These are phyloP conservation scores for Portunus trituberculatus DNA, from an alignment of 1,140 invertebrate species.

Conservation along the genomic window DNA sequence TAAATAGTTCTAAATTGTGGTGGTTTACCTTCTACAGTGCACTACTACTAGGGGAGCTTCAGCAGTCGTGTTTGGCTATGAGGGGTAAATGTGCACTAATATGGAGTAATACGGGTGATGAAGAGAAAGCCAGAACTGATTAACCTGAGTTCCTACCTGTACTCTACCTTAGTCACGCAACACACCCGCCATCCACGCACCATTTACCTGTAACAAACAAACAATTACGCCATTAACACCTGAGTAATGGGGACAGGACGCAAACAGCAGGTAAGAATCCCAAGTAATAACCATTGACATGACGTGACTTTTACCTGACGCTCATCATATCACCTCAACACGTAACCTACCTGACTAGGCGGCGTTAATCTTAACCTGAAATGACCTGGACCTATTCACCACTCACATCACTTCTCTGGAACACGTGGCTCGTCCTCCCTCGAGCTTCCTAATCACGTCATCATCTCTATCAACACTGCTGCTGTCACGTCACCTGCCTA, in stretches of 20 bases:
- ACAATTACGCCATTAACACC: neutral
- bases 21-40: neutral
- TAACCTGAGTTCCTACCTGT: neutral
- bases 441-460: neutral
- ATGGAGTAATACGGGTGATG: neutral
- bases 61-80: neutral
- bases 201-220: conserved; percentile 23
- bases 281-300: neutral
- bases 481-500: neutral
- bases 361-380: neutral
- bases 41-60: neutral
- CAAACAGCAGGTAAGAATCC: neutral
- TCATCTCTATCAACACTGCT: neutral
- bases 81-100: neutral
- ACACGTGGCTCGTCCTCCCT: neutral
- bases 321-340: neutral
- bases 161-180: neutral
- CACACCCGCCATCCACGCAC: neutral
- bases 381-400: neutral
- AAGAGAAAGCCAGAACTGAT: neutral
- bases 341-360: neutral
- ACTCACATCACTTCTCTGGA: neutral
- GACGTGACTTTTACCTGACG: neutral
- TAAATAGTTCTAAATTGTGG: neutral
- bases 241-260: neutral